Base-by-base conservation (phyloP, 2,888 invertebrate genomes). In the Urechis unicinctus region DNA sequence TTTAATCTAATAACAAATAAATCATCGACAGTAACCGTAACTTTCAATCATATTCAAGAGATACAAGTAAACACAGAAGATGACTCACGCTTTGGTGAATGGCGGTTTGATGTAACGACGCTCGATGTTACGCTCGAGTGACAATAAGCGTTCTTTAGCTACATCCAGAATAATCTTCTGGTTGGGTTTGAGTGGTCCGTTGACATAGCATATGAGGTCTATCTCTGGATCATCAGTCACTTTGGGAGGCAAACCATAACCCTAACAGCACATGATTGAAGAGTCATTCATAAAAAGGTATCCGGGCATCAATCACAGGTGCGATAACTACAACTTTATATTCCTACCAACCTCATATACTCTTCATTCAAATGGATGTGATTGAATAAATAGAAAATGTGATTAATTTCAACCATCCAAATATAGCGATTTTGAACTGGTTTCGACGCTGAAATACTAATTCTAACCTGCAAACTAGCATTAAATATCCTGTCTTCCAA, bases 51-150 rank as follows among this genome's bases (percentile, higher is more conserved):
- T n/a, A n/a, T n/a, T n/a, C n/a, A n/a, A n/a, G n/a, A n/a, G n/a
- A n/a, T n/a, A n/a, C n/a, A n/a, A n/a, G n/a, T n/a, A n/a, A n/a
- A n/a, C n/a, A n/a, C n/a, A n/a, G n/a, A n/a, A n/a, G n/a, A 29
- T 17, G 21, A 55, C 54, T 65, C 62, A 80, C 79, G 67, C 70
- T 62, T 74, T 76, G 56, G 88, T 89, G 56, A 96, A 82, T 45
- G 95, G 95, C 57, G 94, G 92, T 78, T 93, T 92, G 45, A 96
- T 82, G 77, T 95, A 96, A 65, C 96, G 82, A 66, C 94, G 81
- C 78, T 96, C 96, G 53, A 96, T 91, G 65, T 91, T 91, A 0
- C 87, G 85, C 78, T 96, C 95, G 17, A 96, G 81, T 0, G 86
- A 84, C 3, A 89, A 82, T 53, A 97, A 82, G 68, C 91, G 84